phyloP scores from a whole-genome alignment of 1,140 invertebrate species.

The Lepidurus apus region DNA sequence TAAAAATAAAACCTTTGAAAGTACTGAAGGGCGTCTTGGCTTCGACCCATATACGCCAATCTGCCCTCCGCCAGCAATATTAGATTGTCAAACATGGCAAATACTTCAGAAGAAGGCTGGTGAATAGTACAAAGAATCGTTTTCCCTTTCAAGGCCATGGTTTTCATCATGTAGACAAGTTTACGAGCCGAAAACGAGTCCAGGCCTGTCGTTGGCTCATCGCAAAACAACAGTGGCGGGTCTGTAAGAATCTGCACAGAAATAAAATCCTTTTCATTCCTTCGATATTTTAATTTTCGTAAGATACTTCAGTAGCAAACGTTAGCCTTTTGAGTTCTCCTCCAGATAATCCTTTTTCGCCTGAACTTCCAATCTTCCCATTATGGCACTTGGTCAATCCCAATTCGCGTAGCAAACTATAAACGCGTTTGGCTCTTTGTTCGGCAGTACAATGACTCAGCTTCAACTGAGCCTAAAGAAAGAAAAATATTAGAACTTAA shows the following conservation, averaged over 20 bases:
- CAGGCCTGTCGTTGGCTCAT: slow-evolving; percentile 75
- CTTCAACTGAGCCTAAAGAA: slow-evolving; percentile 21
- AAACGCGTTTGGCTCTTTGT: slow-evolving; percentile 36
- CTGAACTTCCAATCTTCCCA: slow-evolving; percentile 48
- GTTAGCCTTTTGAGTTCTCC: slow-evolving; percentile 49
- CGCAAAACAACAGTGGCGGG: slow-evolving; percentile 70
- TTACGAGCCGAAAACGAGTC: slow-evolving; percentile 72
- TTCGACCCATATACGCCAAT: slow-evolving; percentile 68
- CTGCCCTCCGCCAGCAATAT: slow-evolving; percentile 69
- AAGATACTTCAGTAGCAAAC: slow-evolving; percentile 47
- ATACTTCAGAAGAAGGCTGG: slow-evolving; percentile 78
- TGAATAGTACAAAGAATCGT: slow-evolving; percentile 79
- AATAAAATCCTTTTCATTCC: neutral
- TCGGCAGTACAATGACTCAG: slow-evolving; percentile 26
- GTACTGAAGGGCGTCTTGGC: slow-evolving; percentile 44
- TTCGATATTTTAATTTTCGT: neutral
- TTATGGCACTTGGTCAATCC: slow-evolving; percentile 56
- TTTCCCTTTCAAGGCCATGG: slow-evolving; percentile 60
- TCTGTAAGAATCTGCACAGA: slow-evolving; percentile 63
- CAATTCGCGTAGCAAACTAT: slow-evolving; percentile 49
- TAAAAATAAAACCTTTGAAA: slow-evolving; percentile 44
- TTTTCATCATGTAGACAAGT: slow-evolving; percentile 62
- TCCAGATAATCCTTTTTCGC: slow-evolving; percentile 44
- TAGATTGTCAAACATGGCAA: slow-evolving; percentile 72
- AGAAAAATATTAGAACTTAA: no score